A percentile compares a stretch with the other conserved stretches of the same genome.
Evolutionary conservation across 1,140 invertebrate genomes (phyloP).

Genomic region (Bombus polaris): DNA sequence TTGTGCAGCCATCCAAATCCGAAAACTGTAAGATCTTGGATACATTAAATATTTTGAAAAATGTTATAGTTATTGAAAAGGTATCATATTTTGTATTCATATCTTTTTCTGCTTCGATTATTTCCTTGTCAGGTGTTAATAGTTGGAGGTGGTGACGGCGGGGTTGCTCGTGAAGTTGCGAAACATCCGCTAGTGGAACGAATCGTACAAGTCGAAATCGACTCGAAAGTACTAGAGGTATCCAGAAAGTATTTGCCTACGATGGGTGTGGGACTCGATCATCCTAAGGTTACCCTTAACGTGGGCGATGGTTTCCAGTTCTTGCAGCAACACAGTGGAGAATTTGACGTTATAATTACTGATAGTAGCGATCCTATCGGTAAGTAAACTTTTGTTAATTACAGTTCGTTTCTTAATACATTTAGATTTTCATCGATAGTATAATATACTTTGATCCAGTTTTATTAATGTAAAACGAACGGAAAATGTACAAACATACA

Average conservation of each 20-base stretch:
- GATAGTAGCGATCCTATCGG: slow-evolving; percentile 98
- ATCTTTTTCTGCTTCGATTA: neutral
- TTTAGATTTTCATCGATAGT: neutral
- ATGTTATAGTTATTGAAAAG: fast-evolving
- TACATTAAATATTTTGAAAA: neutral
- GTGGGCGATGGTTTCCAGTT: slow-evolving; percentile 98
- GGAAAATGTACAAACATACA: neutral
- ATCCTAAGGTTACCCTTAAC: slow-evolving; percentile 92
- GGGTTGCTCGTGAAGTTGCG: slow-evolving; percentile 96
- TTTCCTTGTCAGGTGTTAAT: slow-evolving; percentile 89
- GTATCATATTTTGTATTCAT: neutral
- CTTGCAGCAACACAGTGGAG: slow-evolving; percentile 91
- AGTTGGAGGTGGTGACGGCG: slow-evolving; percentile 98
- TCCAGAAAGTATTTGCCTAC: slow-evolving; percentile 95
- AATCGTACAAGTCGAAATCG: slow-evolving; percentile 96
- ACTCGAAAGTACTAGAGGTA: slow-evolving; percentile 94
- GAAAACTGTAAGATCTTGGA: slow-evolving; percentile 87
- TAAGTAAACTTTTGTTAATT: slow-evolving; percentile 69
- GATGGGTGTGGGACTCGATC: slow-evolving; percentile 93
- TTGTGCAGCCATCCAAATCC: slow-evolving; percentile 96
- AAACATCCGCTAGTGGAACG: slow-evolving; percentile 95
- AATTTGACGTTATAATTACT: slow-evolving; percentile 99
- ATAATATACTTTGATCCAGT: no score
- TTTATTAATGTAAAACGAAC: neutral
- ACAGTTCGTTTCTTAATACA: neutral